Base-by-base conservation (phyloP, 2,888 invertebrate species). In the Orthosia gothica region DNA sequence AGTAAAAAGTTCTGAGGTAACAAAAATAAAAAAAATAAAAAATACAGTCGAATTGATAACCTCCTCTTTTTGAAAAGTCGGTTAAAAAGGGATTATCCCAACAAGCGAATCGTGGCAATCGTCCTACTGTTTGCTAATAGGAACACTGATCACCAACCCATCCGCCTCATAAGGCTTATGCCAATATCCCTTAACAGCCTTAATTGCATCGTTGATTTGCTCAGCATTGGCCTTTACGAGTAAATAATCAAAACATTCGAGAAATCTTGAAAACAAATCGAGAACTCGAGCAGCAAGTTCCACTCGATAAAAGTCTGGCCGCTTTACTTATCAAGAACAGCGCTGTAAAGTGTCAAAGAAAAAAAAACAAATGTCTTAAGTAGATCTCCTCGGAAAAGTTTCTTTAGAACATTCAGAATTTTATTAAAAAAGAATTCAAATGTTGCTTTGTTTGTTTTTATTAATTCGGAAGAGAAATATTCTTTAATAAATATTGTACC, bases 341-440 rank as follows among this genome's bases (percentile, higher is more conserved):
- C 76, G 63, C 68, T 32, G 61, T 62, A 15, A 80, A 82, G 75
- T 77, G 80, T 73, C 74, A 70, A 74, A 84, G 72, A 66, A 82
- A 70, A 62, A 62, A 74, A 81, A 68, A 57, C 72, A 61, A 70
- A 71, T 13, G 52, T 59, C 66, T 65, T 68, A 77, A 77, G 59
- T 57, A 69, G 52, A 75, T 71, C 63, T 63, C 45, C 57, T 62
- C 52, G 26, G n/a, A 65, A 67, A 74, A 81, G 73, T 81, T 78
- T 74, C 18, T 65, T 70, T 59, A 40, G 57, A 82, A 52, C 16
- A 82, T 64, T 75, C 32, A 47, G 61, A 57, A 78, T 71, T 70
- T 63, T n/a, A 32, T 49, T 66, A 26, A 32, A 40, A 63, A 20
- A 50, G 15, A n/a, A 65, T 68, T 70, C 58, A 62, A 68, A 73